Base-by-base conservation (phyloP, 2,888 invertebrate species). In the Caenorhabditis sp. region DNA sequence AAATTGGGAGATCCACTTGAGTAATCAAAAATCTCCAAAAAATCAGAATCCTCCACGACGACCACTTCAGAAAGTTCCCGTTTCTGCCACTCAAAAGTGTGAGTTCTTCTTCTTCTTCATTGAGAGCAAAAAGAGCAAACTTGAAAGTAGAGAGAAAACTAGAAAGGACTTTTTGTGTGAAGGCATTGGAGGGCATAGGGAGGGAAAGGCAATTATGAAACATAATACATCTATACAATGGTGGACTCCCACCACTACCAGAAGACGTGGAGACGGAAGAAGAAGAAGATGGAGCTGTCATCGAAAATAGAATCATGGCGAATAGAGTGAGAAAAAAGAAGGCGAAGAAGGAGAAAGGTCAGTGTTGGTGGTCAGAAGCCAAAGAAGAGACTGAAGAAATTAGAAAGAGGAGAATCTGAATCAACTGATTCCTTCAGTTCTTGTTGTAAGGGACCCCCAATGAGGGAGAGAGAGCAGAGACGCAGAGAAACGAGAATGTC, bases 391-490 rank as follows among this genome's bases (percentile, higher is more conserved):
- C 24, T 58, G 56, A 77, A 76, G 64, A 56, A 28, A 58, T 31
- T 1, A 47, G 56, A 58, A 70, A 54, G 58, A 26, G 63, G 38
- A 10, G 38, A 6, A 38, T 38, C 76, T 70, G 81, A 76, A 76
- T 82, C 76, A 82, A 70, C 72, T 82, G 73, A 73, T 77, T 82
- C 76, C 5, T 61, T n/a, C n/a, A n/a, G n/a, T n/a, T n/a, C 41
- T 38, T 24, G 12, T 16, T 56, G 54, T 12, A 24, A 41, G 41
- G 12, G 5, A 19, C 7, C 38, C 31, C 2, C n/a, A n/a, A n/a
- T n/a, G n/a, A 35, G 26, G 28, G 35, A 22, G 58, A 72, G 31
- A 72, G 19, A 44, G 14, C 8, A 59, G 31, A 68, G 44, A 73
- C 16, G 31, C 8, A 63, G 76, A 68, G 51, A 76, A 35, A 35